Evolutionary conservation across 2,113 vertebrate genomes (phyloP).

Genomic region (Xyrauchen texanus): DNA sequence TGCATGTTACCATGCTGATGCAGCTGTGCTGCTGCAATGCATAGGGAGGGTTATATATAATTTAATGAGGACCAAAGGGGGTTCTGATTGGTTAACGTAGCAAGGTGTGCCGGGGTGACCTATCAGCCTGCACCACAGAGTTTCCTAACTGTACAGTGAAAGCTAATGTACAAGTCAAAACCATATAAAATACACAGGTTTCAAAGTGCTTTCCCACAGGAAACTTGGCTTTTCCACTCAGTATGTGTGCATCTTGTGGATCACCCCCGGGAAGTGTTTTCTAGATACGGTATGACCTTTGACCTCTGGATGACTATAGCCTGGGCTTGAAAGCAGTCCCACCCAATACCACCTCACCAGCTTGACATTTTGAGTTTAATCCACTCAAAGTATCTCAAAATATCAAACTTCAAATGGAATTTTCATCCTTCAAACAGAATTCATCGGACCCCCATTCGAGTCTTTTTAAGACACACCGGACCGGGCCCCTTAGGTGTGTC

Average conservation of each 20-base stretch:
- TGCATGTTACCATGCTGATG: no score
- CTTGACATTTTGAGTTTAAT: constrained; percentile 59
- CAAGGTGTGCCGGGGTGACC: no score
- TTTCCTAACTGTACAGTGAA: no score
- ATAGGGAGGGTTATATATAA: no score
- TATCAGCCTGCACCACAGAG: no score
- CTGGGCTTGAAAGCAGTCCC: constrained; percentile 48
- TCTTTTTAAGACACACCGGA: constrained; percentile 22
- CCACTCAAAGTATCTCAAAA: constrained; percentile 60
- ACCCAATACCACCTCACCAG: constrained; percentile 44
- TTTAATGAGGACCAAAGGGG: no score
- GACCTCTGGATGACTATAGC: constrained; percentile 30
- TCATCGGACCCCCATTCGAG: constrained; percentile 53
- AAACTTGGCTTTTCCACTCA: not conserved
- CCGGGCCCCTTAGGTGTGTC: not conserved
- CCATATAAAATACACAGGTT: no score
- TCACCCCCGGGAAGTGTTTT: constrained; percentile 31
- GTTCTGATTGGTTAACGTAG: no score
- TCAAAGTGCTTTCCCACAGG: no score
- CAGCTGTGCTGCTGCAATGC: no score
- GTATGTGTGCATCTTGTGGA: not conserved
- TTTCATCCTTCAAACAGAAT: constrained; percentile 58
- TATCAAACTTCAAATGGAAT: constrained; percentile 53
- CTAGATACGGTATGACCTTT: constrained; percentile 36
- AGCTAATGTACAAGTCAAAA: no score